Evolutionary conservation across 2,888 invertebrate species (phyloP), one percentile per base, ranked within the genome.

Genomic region (Sepiola atlantica): DNA sequence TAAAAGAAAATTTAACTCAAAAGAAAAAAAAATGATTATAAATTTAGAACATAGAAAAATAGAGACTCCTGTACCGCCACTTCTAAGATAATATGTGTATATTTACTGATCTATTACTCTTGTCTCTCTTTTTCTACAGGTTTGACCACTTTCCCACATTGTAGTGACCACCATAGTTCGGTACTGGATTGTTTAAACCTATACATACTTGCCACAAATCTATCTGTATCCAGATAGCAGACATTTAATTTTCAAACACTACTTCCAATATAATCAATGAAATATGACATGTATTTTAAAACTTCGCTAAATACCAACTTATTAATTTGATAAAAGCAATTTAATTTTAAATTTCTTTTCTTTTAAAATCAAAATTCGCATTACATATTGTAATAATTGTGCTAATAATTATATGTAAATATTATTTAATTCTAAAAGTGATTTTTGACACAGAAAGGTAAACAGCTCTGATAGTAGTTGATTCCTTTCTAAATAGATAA

Each of bases 381-480:
- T 77, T 77, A 14, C 77, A 77, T 77, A 77, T 77, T 77, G 77
- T 77, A n/a, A 77, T 77, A 77, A 77, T 77, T 77, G 77, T 77
- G 18, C 77, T 32, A 77, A n/a, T 77, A n/a, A 77, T 77, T 77
- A 77, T 77, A 16, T 77, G 77, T 77, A 77, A 77, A 16, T 18
- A 77, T 77, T 77, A n/a, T 77, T 77, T 77, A 16, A n/a, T 77
- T n/a, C n/a, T 77, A 32, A 77, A 77, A 32, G 21, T 77, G 77
- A 77, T n/a, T 77, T 77, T 77, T 77, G 77, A 77, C 77, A 77
- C n/a, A n/a, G 77, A 77, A 77, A 32, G 77, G 77, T n/a, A n/a
- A 32, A 77, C n/a, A 45, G 32, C n/a, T 77, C 77, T n/a, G 77
- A 77, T 77, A 77, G 4, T n/a, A 77, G 16, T 77, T 77, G 77